A percentile compares a stretch with the other conserved stretches of the same genome.
These are phyloP conservation scores for Hoplias malabaricus DNA, from an alignment of 2,113 vertebrate species.

Conservation along the genomic window DNA sequence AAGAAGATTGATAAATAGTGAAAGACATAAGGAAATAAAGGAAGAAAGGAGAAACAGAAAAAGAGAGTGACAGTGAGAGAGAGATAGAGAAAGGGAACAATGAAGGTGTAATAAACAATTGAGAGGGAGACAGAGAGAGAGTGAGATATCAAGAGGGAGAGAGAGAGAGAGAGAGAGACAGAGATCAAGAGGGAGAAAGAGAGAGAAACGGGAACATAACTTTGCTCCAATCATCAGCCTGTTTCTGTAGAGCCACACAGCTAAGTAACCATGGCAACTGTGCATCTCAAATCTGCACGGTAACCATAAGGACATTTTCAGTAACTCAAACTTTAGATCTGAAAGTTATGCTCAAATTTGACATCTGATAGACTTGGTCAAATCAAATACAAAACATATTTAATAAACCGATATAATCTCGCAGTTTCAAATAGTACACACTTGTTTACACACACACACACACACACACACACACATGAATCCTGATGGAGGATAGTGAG, in stretches of 20 bases:
- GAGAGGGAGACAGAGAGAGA: neutral
- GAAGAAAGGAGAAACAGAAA: neutral
- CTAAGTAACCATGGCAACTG: neutral
- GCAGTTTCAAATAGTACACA: too few relatives aligned
- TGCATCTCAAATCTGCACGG: neutral
- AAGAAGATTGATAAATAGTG: neutral
- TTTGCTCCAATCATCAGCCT: neutral
- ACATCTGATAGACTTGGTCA: too few relatives aligned
- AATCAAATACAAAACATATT: too few relatives aligned
- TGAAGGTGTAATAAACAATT: neutral
- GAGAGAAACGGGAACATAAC: neutral
- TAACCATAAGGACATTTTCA: neutral
- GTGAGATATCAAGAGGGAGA: neutral
- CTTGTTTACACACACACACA: neutral
- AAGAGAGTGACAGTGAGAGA: neutral
- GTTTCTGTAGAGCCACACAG: neutral
- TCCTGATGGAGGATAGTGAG: too few relatives aligned
- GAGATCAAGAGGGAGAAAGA: neutral
- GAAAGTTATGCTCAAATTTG: neutral
- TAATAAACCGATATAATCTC: too few relatives aligned
- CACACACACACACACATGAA: neutral
- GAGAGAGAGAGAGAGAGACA: neutral
- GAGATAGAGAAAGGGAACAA: too few relatives aligned
- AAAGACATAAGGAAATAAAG: neutral
- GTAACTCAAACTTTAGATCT: neutral